Base-by-base conservation (phyloP, 2,797 vertebrate genomes). In the Florisuga fusca region DNA sequence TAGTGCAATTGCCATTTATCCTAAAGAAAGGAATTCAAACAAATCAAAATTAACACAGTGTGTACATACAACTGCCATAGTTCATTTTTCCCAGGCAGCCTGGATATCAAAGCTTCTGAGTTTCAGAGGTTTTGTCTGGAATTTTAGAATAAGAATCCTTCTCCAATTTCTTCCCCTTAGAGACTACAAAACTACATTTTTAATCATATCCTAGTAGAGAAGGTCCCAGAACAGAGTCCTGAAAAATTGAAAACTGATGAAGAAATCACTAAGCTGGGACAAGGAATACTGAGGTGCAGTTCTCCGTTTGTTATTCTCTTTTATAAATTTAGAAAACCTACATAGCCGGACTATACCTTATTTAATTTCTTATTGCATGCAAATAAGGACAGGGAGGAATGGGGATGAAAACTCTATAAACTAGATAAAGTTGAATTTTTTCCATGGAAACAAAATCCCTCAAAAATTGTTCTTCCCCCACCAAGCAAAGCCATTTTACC, bases 151-250 rank as follows among this genome's bases (percentile, higher is more conserved):
- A 80, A 26, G 36, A 92, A 87, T 58, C 41, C 53, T 36, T 71
- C 89, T 92, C 78, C 4, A 71, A 55, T 34, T 87, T 83, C 27
- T 80, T 81, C 36, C 33, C 84, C 85, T 95, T 62, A 69, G 72
- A 91, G 89, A 87, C 58, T 34, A 74, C 12, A 87, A 58, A 85
- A 89, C 85, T 74, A 71, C 64, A 95, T 93, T 92, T 95, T 96
- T 94, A 92, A 94, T 91, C 76, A 68, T 54, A 38, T n/a, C 46
- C 64, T 95, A 89, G 91, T 91, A 95, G 61, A 92, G 66, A 73
- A 89, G 58, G 33, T 54, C n/a, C 72, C 51, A 64, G 83, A 93
- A 92, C 16, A 66, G 58, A 54, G 41, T 77, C 68, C 14, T 78
- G 68, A 92, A 95, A 79, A 80, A 91, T 12, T 67, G 71, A 92